Conservation (phyloP, 1,140 invertebrate species). For the Anadara kagoshimensis region DNA sequence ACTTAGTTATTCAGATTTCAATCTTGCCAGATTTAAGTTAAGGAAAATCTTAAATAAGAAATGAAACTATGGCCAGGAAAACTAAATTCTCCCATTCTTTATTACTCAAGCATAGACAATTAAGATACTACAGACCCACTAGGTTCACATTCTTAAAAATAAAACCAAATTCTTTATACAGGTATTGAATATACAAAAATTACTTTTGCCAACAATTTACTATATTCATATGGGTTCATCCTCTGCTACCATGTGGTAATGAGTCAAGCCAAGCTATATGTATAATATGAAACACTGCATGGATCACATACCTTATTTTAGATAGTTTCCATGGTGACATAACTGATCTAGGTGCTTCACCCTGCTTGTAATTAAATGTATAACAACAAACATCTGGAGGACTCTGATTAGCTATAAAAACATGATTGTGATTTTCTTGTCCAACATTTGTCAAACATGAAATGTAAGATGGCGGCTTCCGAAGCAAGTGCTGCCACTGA, state of each 20-base stretch:
- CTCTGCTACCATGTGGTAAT: not conserved
- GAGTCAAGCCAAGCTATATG: not conserved
- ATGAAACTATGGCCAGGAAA: too few species aligned
- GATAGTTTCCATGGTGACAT: slow-evolving; percentile 34
- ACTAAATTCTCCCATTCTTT: too few species aligned
- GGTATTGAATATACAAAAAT: not conserved
- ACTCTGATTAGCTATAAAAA: slow-evolving; percentile 39
- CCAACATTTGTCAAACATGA: not conserved
- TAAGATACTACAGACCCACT: too few species aligned
- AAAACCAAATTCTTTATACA: not conserved
- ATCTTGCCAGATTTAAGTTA: too few species aligned
- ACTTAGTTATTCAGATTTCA: too few species aligned
- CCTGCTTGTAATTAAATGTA: slow-evolving; percentile 7
- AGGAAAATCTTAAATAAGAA: too few species aligned
- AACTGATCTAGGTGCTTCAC: slow-evolving; percentile 14
- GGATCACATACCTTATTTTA: slow-evolving; percentile 33
- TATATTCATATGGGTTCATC: not conserved
- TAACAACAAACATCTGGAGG: slow-evolving; percentile 40
- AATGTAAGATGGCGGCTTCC: slow-evolving; percentile 33
- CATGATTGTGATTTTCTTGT: slow-evolving; percentile 24
- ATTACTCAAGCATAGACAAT: too few species aligned
- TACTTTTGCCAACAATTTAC: too few species aligned
- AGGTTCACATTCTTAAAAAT: too few species aligned
- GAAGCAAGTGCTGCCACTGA: slow-evolving; percentile 43
- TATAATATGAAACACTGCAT: not conserved